Base-by-base conservation (phyloP, 2,888 invertebrate species). In the Branchipolynoe longqiensis region DNA sequence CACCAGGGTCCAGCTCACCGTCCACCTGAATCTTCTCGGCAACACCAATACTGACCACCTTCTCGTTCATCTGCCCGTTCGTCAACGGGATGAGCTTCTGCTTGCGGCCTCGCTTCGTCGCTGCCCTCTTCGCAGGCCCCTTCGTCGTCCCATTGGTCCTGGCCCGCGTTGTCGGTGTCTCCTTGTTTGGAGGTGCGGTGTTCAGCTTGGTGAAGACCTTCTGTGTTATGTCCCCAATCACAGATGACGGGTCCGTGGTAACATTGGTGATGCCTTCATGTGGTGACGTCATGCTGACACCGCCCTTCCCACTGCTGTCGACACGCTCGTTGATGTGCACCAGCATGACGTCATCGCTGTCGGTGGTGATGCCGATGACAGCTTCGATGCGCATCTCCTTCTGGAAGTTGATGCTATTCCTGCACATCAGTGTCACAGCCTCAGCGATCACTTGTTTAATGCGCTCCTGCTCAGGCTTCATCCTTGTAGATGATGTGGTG, bases 381-480 rank as follows among this genome's bases (percentile, higher is more conserved):
- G 78, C 78, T 48, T 78, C 78, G 48, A 78, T 78, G 33, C 78
- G 78, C 78, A 78, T 78, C 22, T 78, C 78, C 78, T 78, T 78
- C 3, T 78, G 41, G 48, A 31, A 78, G 48, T 41, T 22, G 41
- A 78, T 41, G 28, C 48, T 48, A 18, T 22, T 78, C 25, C 54
- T n/a, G 48, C 78, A 78, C 78, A 78, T 78, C 25, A 28, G 78
- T 14, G 78, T 48, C 41, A 78, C 78, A 2, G 78, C 41, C 78
- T 78, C 78, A 28, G 78, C 78, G 22, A 78, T 41, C 2, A 78
- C 54, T 31, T 25, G 31, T 33, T 78, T 78, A 1, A 78, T 28
- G 25, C 78, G 78, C 78, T 78, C 78, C 33, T 78, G 78, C 33
- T 78, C 78, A 8, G 78, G 78, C 78, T 78, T 78, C 78, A 78